Percentiles rank a stretch among this genome's conserved stretches.
Conservation (phyloP, 2,888 invertebrate species). For the Cryptophagus acutangulus region DNA sequence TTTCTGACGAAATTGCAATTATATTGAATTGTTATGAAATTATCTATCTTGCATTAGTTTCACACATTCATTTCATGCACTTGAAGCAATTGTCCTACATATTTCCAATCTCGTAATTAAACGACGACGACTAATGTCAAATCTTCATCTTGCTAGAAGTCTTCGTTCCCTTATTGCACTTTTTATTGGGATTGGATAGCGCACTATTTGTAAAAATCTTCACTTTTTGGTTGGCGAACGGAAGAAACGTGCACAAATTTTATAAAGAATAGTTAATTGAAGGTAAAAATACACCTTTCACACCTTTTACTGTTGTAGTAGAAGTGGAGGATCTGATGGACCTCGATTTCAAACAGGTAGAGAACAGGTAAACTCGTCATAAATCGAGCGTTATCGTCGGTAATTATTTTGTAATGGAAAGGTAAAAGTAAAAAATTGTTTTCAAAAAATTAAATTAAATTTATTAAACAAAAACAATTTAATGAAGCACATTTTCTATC, state of each 20-base stretch:
- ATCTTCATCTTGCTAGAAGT: too few relatives aligned
- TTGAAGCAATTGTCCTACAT: conserved; percentile 9
- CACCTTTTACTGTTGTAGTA: background rate
- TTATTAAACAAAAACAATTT: background rate
- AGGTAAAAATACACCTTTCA: too few relatives aligned
- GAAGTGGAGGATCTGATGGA: background rate
- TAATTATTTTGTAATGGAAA: too few relatives aligned
- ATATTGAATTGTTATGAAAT: background rate
- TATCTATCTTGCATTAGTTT: background rate
- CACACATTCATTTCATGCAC: background rate
- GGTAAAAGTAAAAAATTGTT: too few relatives aligned
- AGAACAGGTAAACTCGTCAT: conserved; percentile 11
- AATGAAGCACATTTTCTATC: background rate
- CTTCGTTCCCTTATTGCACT: background rate
- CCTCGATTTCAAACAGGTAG: conserved; percentile 3
- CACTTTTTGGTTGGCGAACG: too few relatives aligned
- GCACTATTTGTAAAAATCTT: too few relatives aligned
- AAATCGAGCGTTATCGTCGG: conserved; percentile 14
- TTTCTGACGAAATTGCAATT: background rate
- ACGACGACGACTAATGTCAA: too few relatives aligned
- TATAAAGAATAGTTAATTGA: too few relatives aligned
- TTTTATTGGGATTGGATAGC: too few relatives aligned
- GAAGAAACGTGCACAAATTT: too few relatives aligned
- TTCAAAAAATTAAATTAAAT: background rate
- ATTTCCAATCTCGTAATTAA: too few relatives aligned